These are phyloP conservation scores for Agriopis leucophaearia DNA, from an alignment of 2,888 invertebrate genomes.

Conservation along the genomic window DNA sequence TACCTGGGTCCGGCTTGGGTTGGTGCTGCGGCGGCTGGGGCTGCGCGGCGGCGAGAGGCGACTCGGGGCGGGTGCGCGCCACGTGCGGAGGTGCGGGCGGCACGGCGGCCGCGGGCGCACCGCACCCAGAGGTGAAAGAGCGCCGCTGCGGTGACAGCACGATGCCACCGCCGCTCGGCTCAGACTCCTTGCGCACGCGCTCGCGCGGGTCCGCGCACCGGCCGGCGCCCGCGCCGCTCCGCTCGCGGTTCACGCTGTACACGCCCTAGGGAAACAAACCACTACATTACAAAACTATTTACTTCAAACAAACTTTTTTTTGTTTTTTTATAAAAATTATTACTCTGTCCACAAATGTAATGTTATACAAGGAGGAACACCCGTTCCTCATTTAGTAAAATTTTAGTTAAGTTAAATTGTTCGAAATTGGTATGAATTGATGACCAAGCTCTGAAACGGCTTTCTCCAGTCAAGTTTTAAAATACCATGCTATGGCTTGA, in stretches of 20 bases:
- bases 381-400: too few species aligned
- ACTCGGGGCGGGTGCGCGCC: slow-evolving; percentile 86
- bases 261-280: slow-evolving; percentile 60
- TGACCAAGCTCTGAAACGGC: too few species aligned
- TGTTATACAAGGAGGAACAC: too few species aligned
- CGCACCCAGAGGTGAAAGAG: slow-evolving; percentile 95
- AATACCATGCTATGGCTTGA: background rate
- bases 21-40: slow-evolving; percentile 46
- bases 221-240: slow-evolving; percentile 46
- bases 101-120: slow-evolving; percentile 87
- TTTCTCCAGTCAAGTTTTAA: too few species aligned
- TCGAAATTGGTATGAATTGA: too few species aligned
- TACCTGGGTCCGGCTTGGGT: slow-evolving; percentile 69
- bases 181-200: slow-evolving; percentile 92
- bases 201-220: slow-evolving; percentile 90
- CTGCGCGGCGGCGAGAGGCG: slow-evolving; percentile 66
- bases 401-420: too few species aligned
- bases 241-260: slow-evolving; percentile 64
- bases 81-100: slow-evolving; percentile 65
- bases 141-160: slow-evolving; percentile 94
- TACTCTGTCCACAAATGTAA: too few species aligned
- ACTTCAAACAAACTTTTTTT: background rate
- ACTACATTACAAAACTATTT: background rate
- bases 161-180: slow-evolving; percentile 87
- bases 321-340: too few species aligned